Evolutionary conservation across 2,113 vertebrate genomes (phyloP), one percentile per base, ranked within the genome.

Genomic region (Platysternon megacephalum): DNA sequence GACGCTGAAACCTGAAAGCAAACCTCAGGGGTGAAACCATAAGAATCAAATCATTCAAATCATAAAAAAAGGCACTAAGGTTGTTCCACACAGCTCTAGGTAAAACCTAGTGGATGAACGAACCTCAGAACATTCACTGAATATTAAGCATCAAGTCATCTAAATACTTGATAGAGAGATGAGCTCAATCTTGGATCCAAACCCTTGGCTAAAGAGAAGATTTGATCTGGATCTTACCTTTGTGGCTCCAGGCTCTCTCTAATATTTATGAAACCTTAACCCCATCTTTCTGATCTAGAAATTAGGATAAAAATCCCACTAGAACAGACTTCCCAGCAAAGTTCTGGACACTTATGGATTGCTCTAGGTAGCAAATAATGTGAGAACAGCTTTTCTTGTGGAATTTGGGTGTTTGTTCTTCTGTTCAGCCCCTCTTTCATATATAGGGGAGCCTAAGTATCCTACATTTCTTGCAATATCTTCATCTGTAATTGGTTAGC

Each of bases 1-100:
- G 94, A 95, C 94, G 93, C 44, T 83, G 81, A 83, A 91, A 94
- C 90, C 95, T 97, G 87, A 94, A 97, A 97, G 90, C 32, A 89
- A 89, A 86, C 65, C 93, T 94, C 46, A 84, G 93, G 89, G 88
- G 95, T n/a, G 83, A 93, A 95, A 72, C 28, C 72, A 21, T 61
- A 51, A 0, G 16, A 97, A 32, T 29, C 19, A 42, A 74, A 74
- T 39, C 22, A 74, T 2, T 51, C n/a, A 91, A 91, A 39, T 44
- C 16, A 44, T 90, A 52, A 17, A 56, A 90, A 90, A 85, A 39
- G 35, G 91, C 32, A 94, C 44, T 39, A 26, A 21, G 80, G 44
- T 84, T 52, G 87, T 81, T 56, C 91, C 79, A 42, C 24, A 26
- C 39, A 81, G 39, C 87, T 95, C 89, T 84, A 65, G 49, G 85